Evolutionary conservation across 2,797 vertebrate genomes (phyloP).

Genomic region (Lemur catta): DNA sequence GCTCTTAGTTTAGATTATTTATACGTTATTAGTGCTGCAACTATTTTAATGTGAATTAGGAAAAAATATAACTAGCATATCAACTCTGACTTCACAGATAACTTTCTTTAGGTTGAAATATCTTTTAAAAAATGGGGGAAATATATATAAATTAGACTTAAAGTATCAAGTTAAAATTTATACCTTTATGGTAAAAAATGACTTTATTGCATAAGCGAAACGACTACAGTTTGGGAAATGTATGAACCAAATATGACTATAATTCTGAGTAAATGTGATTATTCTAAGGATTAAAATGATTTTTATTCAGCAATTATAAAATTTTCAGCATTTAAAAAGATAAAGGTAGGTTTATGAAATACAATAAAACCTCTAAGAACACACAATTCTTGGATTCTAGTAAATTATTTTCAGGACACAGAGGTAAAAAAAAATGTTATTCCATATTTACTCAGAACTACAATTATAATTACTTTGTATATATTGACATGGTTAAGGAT

Average conservation of each 20-base stretch:
- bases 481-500: neutral
- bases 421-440: slow-evolving; percentile 23
- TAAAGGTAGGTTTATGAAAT: neutral
- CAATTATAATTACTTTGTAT: slow-evolving; percentile 25
- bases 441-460: neutral
- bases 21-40: neutral
- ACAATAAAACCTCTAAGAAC: neutral
- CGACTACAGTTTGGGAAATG: neutral
- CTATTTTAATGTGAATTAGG: neutral
- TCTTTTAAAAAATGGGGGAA: neutral
- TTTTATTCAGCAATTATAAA: neutral
- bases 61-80: neutral
- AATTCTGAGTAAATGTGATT: neutral
- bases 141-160: neutral
- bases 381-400: neutral
- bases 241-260: neutral
- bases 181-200: neutral
- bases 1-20: neutral
- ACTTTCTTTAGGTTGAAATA: neutral
- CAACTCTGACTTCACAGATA: neutral
- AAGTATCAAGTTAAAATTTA: neutral
- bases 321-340: neutral
- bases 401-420: slow-evolving; percentile 5
- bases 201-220: neutral
- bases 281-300: neutral